A percentile compares a stretch with the other conserved stretches of the same genome.
Conservation (phyloP, 1,140 invertebrate genomes). For the Parasteatoda tepidariorum region DNA sequence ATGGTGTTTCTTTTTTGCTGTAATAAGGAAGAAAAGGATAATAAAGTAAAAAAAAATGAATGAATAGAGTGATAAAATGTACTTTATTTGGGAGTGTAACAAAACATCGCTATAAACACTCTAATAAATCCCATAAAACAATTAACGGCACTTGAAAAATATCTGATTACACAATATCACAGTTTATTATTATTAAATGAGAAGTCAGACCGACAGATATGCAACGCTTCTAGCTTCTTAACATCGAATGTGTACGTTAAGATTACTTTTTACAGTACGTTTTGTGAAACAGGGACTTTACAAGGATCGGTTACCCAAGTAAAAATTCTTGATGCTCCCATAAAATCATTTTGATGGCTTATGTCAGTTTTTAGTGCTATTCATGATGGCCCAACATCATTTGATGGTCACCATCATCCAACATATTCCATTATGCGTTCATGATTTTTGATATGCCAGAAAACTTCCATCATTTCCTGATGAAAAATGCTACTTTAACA, state of each 20-base stretch:
- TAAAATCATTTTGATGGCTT: too few relatives aligned
- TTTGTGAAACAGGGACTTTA: not conserved
- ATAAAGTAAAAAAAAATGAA: not conserved
- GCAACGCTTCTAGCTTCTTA: too few relatives aligned
- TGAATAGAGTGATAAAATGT: slow-evolving; percentile 28
- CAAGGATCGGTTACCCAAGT: not conserved
- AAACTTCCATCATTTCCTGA: too few relatives aligned
- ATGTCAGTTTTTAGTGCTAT: too few relatives aligned
- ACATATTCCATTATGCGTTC: too few relatives aligned
- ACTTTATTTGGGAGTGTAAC: slow-evolving; percentile 35
- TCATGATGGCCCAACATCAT: too few relatives aligned
- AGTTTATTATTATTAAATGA: not conserved
- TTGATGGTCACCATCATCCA: too few relatives aligned
- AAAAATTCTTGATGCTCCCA: not conserved
- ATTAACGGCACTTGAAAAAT: slow-evolving; percentile 29
- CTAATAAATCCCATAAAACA: slow-evolving; percentile 29
- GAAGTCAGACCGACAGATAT: not conserved
- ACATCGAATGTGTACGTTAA: not conserved
- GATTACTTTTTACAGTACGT: too few relatives aligned
- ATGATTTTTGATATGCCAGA: too few relatives aligned
- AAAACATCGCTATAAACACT: slow-evolving; percentile 29
- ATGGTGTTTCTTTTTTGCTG: too few relatives aligned
- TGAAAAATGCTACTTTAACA: too few relatives aligned
- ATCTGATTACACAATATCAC: slow-evolving; percentile 4
- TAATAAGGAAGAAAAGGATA: too few relatives aligned